Percentiles rank a stretch among this genome's conserved stretches.
Conservation (phyloP, 2,797 vertebrate species). For the Mormyrops boulengeri region DNA sequence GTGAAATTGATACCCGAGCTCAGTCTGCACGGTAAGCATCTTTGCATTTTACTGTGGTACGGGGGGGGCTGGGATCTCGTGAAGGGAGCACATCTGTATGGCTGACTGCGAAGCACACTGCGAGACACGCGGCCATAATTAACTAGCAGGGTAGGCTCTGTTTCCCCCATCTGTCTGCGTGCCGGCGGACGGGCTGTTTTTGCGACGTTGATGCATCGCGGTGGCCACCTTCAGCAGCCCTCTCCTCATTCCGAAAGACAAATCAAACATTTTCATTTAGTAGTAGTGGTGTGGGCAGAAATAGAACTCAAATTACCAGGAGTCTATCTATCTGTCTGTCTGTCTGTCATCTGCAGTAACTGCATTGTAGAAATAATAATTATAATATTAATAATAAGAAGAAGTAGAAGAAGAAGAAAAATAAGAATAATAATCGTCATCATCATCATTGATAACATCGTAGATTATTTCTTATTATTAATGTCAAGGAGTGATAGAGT, state of each 20-base stretch:
- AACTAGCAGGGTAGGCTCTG: neutral
- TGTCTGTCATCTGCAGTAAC: neutral
- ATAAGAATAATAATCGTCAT: neutral
- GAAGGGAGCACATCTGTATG: neutral
- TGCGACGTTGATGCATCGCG: neutral
- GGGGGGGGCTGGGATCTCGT: neutral
- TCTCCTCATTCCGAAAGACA: neutral
- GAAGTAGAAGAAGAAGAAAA: neutral
- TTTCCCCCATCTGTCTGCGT: neutral
- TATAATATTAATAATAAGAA: neutral
- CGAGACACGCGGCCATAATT: neutral
- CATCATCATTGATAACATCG: neutral
- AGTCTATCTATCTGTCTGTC: neutral
- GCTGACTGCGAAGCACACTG: neutral
- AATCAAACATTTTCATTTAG: neutral
- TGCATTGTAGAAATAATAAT: neutral
- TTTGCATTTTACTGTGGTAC: neutral
- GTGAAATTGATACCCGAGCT: slow-evolving; percentile 44
- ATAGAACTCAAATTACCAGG: neutral
- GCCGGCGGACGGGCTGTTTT: neutral
- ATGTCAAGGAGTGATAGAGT: neutral
- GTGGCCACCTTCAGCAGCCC: neutral
- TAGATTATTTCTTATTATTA: neutral
- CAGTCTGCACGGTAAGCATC: neutral
- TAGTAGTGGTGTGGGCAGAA: neutral